Evolutionary conservation across 2,888 invertebrate genomes (phyloP).

Genomic region (Criorhina ranunculi): DNA sequence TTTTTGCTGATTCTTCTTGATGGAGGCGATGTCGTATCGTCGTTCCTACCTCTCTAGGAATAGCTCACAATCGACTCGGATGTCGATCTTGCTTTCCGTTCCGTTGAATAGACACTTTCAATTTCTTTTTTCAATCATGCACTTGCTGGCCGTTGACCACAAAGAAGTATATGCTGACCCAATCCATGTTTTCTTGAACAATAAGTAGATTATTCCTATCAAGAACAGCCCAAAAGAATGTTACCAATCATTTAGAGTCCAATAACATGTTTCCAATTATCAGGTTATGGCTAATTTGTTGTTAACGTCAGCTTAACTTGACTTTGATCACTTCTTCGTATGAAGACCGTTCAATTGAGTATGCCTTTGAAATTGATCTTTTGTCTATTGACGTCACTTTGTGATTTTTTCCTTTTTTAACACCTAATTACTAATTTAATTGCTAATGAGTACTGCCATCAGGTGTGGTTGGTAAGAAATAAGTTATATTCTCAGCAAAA

Average conservation of each 20-base stretch:
- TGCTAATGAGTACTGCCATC: slow-evolving; percentile 6
- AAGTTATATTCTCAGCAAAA: neutral
- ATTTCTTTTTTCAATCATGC: too few relatives aligned
- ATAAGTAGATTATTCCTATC: too few relatives aligned
- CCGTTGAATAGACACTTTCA: too few relatives aligned
- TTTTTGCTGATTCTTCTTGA: too few relatives aligned
- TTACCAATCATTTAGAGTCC: neutral
- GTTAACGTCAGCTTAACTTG: slow-evolving; percentile 1
- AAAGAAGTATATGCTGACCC: too few relatives aligned
- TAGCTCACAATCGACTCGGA: too few relatives aligned
- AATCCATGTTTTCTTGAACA: too few relatives aligned
- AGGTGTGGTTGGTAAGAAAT: neutral
- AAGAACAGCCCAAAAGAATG: too few relatives aligned
- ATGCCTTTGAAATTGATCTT: slow-evolving; percentile 20
- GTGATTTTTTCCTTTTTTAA: neutral
- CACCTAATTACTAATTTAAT: slow-evolving; percentile 12
- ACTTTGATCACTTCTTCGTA: neutral
- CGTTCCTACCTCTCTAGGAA: too few relatives aligned
- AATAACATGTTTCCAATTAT: slow-evolving; percentile 30
- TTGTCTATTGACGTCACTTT: slow-evolving; percentile 20
- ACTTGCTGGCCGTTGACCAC: too few relatives aligned
- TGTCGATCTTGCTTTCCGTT: too few relatives aligned
- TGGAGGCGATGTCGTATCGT: too few relatives aligned
- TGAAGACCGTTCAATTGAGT: slow-evolving; percentile 10
- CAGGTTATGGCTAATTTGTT: slow-evolving; percentile 46